These are phyloP conservation scores for Octodon degus DNA, from an alignment of 2,113 vertebrate genomes.

Conservation along the genomic window DNA sequence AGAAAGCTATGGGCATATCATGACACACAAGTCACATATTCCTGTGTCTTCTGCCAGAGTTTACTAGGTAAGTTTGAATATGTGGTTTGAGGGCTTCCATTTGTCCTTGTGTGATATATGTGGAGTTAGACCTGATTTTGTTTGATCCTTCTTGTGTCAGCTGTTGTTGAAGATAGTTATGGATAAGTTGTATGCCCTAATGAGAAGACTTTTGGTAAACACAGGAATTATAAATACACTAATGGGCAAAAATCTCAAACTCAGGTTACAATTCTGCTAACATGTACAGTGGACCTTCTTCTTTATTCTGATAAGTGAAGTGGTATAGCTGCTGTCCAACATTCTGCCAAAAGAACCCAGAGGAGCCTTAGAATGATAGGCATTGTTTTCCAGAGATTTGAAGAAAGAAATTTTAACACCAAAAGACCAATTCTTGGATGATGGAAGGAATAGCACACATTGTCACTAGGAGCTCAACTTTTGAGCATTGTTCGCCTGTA, in stretches of 20 bases:
- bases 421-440: conserved; percentile 31
- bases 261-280: background rate
- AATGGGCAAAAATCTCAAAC: background rate
- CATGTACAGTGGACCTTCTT: background rate
- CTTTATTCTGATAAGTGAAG: background rate
- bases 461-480: background rate
- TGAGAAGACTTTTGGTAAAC: background rate
- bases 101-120: conserved; percentile 14
- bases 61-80: background rate
- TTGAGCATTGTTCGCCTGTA: background rate
- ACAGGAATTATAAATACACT: background rate
- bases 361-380: background rate
- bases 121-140: background rate
- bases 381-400: conserved; percentile 34
- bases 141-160: background rate
- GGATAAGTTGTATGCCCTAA: background rate
- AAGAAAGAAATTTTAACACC: background rate
- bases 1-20: background rate
- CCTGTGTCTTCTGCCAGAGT: background rate
- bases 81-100: background rate
- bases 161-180: background rate
- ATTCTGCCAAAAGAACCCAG: background rate
- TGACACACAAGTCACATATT: background rate
- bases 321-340: background rate
- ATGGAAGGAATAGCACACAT: background rate